Evolutionary conservation across 2,888 invertebrate species (phyloP), one percentile per base, ranked within the genome.

Genomic region (Agrochola circellaris): DNA sequence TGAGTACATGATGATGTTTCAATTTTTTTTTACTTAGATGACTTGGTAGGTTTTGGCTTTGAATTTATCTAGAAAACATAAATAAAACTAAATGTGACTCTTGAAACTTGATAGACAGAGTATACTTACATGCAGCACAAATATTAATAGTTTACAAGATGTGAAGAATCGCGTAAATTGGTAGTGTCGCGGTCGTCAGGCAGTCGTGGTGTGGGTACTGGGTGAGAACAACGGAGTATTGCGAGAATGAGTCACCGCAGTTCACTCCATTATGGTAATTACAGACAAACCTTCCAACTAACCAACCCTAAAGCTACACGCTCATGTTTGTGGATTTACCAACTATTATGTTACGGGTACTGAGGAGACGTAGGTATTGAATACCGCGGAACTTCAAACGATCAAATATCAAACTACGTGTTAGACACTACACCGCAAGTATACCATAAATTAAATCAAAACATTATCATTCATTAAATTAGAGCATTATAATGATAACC

Each of bases 301-400:
- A 78, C 73, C 74, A 54, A 79, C 80, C 84, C 71, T 71, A 75
- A 71, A 81, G 54, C 26, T 51, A 34, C 84, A 84, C 84, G 84
- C 70, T 64, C 70, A 60, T 54, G 54, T 70, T 73, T 11, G 26
- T 72, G 61, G 56, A 62, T 62, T 38, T 51, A 65, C 20, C 45
- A 38, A 34, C 9, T 54, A 38, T 23, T 42, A 61, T 13, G 23
- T 54, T 30, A 51, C 5, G 15, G 13, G 23, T n/a, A 78, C 20
- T n/a, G n/a, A n/a, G 3, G 60, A 42, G 45, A 70, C 26, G 17
- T 17, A 23, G 26, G 6, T 42, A 23, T 26, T 54, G 30, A 54
- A 73, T n/a, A 48, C 17, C 13, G 17, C 13, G 17, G 38, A 73
- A 51, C 11, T 54, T 45, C 5, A 15, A 48, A 42, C 30, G 20